A percentile compares a stretch with the other conserved stretches of the same genome.
Conservation (phyloP, 2,113 vertebrate species). For the Syrmaticus mikado region DNA sequence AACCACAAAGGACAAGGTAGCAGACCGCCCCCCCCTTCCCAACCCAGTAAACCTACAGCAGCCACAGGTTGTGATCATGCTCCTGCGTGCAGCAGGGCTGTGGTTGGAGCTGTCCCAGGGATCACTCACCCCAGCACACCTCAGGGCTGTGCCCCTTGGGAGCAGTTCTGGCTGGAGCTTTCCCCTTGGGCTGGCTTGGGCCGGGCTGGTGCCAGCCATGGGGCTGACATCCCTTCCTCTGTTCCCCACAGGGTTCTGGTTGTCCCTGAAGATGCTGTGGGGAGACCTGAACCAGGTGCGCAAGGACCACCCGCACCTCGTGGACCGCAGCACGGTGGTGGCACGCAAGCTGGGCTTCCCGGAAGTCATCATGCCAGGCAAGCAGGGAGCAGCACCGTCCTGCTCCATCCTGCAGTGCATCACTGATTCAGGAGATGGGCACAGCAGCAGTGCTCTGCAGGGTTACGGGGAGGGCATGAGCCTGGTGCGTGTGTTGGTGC, state of each 20-base stretch:
- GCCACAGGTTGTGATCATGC: accelerated
- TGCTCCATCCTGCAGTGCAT: no score
- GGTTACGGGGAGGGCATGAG: neutral
- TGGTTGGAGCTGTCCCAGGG: no score
- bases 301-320: constrained; percentile 83
- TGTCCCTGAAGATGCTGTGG: constrained; percentile 87
- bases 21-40: neutral
- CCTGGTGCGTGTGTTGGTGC: neutral
- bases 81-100: accelerated
- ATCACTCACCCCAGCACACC: neutral
- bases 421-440: no score
- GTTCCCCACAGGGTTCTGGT: constrained; percentile 81
- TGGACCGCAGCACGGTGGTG: constrained; percentile 82
- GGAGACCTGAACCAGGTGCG: constrained; percentile 84
- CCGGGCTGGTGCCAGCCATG: neutral
- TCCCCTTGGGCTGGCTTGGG: accelerated
- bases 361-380: constrained; percentile 89
- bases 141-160: neutral
- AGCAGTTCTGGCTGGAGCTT: no score
- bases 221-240: accelerated
- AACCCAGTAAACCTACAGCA: accelerated
- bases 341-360: constrained; percentile 89
- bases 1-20: constrained; percentile 76
- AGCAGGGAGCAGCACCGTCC: neutral
- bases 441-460: no score